Conservation (phyloP, 2,113 vertebrate genomes). For the Psittacula cyanocephala region DNA sequence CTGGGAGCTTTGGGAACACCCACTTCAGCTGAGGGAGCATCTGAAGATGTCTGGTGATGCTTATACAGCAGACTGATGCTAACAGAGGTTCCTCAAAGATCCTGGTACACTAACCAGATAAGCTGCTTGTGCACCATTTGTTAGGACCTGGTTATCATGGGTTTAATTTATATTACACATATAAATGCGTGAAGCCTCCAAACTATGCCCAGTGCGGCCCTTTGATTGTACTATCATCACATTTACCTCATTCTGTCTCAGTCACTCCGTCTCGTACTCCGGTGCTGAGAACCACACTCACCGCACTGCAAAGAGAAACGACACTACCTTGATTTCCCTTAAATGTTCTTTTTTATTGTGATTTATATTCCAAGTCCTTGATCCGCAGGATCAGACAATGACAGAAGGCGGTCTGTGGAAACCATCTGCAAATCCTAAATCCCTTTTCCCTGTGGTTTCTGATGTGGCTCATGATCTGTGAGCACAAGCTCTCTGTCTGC, state of each 20-base stretch:
- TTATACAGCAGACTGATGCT: neutral
- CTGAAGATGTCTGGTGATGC: neutral
- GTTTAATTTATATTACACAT: neutral
- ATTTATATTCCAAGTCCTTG: neutral
- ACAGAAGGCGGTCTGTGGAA: neutral
- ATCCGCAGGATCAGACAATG: neutral
- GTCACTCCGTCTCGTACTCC: neutral
- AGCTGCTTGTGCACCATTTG: neutral
- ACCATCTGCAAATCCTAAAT: neutral
- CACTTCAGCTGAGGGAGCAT: neutral
- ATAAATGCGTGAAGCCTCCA: neutral
- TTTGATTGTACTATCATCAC: neutral
- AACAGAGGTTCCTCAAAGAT: neutral
- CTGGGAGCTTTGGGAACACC: accelerated
- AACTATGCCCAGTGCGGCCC: neutral
- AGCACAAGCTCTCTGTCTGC: neutral
- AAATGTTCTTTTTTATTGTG: neutral
- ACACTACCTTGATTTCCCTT: neutral
- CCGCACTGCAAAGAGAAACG: neutral
- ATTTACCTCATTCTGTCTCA: neutral
- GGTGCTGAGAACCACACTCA: neutral
- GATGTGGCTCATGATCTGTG: neutral
- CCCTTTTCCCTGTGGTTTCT: neutral
- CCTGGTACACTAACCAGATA: neutral
- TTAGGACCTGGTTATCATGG: neutral